Conservation (phyloP, 2,888 invertebrate genomes). For the Philhelius pedissequus region DNA sequence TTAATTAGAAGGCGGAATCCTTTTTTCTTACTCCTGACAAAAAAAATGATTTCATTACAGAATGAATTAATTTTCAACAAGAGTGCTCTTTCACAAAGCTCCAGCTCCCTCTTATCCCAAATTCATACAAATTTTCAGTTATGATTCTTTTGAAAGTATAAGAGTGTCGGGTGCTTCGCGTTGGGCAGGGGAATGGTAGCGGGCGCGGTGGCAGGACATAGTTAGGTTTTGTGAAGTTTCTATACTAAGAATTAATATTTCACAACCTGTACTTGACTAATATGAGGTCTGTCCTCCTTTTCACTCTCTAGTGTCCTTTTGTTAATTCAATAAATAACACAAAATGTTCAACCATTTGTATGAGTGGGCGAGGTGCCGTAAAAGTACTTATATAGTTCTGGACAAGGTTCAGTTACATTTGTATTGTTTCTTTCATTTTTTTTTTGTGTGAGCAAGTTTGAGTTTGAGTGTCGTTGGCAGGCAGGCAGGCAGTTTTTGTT, state of each 20-base stretch:
- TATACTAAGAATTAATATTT: constrained; percentile 28
- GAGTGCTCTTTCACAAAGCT: constrained; percentile 17
- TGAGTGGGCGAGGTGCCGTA: constrained; percentile 35
- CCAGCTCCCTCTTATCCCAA: not conserved
- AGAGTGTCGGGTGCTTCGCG: no score
- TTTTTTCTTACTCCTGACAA: not conserved
- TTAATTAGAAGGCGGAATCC: constrained; percentile 46
- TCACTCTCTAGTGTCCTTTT: constrained; percentile 28
- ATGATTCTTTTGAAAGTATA: constrained; percentile 16
- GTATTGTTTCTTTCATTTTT: not conserved
- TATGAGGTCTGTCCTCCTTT: constrained; percentile 6
- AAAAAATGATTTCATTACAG: constrained; percentile 30
- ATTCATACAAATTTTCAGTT: constrained; percentile 19
- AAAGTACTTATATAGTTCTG: constrained; percentile 23
- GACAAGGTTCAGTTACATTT: constrained; percentile 33
- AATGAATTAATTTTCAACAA: constrained; percentile 51
- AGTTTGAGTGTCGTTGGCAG: constrained; percentile 38
- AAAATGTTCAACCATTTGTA: constrained; percentile 42
- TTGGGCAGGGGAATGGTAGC: not conserved
- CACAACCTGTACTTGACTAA: constrained; percentile 24
- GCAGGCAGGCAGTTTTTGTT: constrained; percentile 31
- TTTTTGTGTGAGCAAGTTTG: not conserved
- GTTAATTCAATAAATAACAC: constrained; percentile 59
- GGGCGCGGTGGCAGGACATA: not conserved
- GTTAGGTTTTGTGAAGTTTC: not conserved